Evolutionary conservation across 2,113 vertebrate genomes (phyloP).

Genomic region (Macroglossus sobrinus): DNA sequence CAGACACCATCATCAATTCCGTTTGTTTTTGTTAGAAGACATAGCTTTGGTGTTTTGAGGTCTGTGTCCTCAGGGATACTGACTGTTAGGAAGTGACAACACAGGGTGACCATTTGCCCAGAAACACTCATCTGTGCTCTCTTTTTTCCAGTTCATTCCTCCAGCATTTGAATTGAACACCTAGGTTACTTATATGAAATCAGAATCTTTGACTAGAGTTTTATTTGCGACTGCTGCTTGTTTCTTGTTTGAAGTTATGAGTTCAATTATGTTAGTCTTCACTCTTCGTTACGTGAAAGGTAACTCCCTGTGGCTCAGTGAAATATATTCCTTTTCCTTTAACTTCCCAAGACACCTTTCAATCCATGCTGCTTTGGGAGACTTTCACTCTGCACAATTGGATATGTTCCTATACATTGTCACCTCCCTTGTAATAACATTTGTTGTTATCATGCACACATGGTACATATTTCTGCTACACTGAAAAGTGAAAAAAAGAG

Average conservation of each 20-base stretch:
- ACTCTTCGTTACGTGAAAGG: neutral
- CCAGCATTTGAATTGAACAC: neutral
- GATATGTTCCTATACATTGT: neutral
- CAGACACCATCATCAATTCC: neutral
- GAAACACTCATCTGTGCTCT: neutral
- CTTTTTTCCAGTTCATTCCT: neutral
- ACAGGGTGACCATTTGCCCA: neutral
- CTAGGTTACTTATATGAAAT: conserved; percentile 12
- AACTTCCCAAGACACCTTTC: neutral
- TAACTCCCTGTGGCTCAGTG: neutral
- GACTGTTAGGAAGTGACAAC: neutral
- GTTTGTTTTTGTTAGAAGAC: neutral
- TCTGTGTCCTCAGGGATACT: neutral
- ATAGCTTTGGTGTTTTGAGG: neutral
- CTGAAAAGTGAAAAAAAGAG: neutral
- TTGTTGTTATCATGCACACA: neutral
- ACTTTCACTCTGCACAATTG: neutral
- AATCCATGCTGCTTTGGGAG: neutral
- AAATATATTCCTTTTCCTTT: neutral
- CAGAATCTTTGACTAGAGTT: neutral
- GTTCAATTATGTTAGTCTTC: conserved; percentile 1
- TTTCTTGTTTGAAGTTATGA: conserved; percentile 38
- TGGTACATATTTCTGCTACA: neutral
- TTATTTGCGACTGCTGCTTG: conserved; percentile 16
- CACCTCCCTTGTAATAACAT: neutral